Conservation (phyloP, 2,113 vertebrate species). For the Sialia sialis region DNA sequence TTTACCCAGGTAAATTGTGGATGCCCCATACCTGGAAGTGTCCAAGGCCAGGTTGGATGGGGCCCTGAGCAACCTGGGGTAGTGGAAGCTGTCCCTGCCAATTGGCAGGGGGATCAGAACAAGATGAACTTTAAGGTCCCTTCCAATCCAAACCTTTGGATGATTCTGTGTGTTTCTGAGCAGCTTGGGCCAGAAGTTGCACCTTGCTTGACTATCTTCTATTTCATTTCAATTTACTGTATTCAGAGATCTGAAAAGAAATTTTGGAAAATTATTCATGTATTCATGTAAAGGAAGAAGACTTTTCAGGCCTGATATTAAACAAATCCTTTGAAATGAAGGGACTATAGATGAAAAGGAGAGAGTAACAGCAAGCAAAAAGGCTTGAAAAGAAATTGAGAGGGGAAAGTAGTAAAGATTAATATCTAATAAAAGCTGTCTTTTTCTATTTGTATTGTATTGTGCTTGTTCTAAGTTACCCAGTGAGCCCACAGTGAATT, state of each 20-base stretch:
- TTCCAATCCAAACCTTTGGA: not conserved
- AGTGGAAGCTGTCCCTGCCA: not conserved
- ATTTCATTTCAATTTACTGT: not conserved
- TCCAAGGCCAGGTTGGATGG: not conserved
- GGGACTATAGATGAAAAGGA: not conserved
- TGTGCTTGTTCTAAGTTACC: not conserved
- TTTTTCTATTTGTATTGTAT: not conserved
- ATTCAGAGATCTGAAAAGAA: not conserved
- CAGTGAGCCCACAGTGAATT: not conserved
- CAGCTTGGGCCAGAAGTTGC: not conserved
- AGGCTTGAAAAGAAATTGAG: not conserved
- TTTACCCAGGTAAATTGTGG: not conserved
- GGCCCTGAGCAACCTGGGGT: not conserved
- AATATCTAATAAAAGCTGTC: not conserved
- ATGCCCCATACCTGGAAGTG: not conserved
- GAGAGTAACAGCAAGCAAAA: not conserved
- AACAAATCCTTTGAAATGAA: conserved; percentile 6
- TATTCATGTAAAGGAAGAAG: not conserved
- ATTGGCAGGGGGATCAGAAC: accelerated
- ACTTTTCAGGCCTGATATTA: not conserved
- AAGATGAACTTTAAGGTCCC: not conserved
- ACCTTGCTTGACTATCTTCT: not conserved
- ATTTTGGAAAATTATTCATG: conserved; percentile 3
- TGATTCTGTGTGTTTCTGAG: not conserved
- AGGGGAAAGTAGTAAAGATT: not conserved